Conservation (phyloP, 2,888 invertebrate genomes). For the Labia minor region DNA sequence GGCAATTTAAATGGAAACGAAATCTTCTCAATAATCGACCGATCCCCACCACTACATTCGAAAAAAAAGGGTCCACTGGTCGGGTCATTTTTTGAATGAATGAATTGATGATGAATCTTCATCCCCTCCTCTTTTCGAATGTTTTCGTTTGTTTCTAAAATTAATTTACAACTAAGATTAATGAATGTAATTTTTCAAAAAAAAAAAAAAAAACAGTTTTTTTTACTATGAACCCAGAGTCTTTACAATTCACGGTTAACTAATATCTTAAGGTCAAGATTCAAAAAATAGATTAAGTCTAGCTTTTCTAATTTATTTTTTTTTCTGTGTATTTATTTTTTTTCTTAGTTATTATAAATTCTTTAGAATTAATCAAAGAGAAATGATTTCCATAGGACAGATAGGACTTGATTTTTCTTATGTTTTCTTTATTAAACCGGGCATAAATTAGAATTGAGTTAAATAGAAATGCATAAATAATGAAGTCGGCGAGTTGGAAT, state of each 20-base stretch:
- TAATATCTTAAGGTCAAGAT: slow-evolving; percentile 13
- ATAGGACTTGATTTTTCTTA: not conserved
- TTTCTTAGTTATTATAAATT: slow-evolving; percentile 1
- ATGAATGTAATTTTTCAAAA: slow-evolving; percentile 13
- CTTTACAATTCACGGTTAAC: not conserved
- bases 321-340: not conserved
- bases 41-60: not conserved
- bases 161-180: not conserved
- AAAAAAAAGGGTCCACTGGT: not conserved
- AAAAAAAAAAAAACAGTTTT: not conserved
- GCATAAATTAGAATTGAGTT: slow-evolving; percentile 7
- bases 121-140: not conserved
- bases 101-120: slow-evolving; percentile 1
- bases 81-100: not conserved
- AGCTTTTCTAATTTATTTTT: slow-evolving; percentile 13
- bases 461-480: slow-evolving; percentile 5
- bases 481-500: not conserved
- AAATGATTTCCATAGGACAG: slow-evolving; percentile 4
- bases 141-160: slow-evolving; percentile 13
- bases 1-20: not conserved
- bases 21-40: not conserved
- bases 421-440: slow-evolving; percentile 4
- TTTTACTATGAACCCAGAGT: not conserved
- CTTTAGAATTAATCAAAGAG: not conserved
- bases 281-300: slow-evolving; percentile 7